Conservation (phyloP, 2,888 invertebrate species). For the Cataglyphis rosenhaueri region DNA sequence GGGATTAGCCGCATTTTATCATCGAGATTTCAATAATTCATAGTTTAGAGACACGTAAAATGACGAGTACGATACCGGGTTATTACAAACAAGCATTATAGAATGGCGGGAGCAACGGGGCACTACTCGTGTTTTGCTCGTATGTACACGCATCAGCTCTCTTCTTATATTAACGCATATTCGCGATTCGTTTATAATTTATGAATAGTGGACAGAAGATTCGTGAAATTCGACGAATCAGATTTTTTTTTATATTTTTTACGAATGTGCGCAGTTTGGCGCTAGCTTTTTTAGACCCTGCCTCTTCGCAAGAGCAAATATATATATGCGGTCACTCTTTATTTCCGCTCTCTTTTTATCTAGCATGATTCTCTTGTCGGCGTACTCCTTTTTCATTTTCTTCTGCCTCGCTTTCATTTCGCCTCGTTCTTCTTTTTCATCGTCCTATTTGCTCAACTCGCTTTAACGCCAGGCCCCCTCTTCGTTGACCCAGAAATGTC, state of each 20-base stretch:
- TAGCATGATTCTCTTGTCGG: conserved; percentile 24
- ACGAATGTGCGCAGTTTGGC: background rate
- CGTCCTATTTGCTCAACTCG: conserved; percentile 23
- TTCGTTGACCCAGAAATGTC: conserved; percentile 43
- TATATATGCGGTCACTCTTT: conserved; percentile 52
- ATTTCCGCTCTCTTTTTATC: conserved; percentile 53
- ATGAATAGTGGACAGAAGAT: no score
- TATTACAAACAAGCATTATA: conserved; percentile 53
- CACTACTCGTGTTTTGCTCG: conserved; percentile 31
- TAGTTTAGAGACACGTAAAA: conserved; percentile 63
- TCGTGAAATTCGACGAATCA: background rate
- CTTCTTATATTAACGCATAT: conserved; percentile 6
- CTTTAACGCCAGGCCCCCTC: conserved; percentile 13
- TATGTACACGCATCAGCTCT: conserved; percentile 36
- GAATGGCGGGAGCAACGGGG: conserved; percentile 11
- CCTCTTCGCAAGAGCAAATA: conserved; percentile 43
- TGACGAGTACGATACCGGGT: conserved; percentile 61
- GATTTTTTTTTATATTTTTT: background rate
- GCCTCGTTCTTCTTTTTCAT: conserved; percentile 15
- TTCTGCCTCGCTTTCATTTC: background rate
- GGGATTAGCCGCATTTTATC: conserved; percentile 28
- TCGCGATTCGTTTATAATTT: background rate
- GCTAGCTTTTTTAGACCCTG: background rate
- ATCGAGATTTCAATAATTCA: conserved; percentile 62
- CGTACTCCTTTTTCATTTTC: background rate